Conservation (phyloP, 2,888 invertebrate genomes). For the Lasius fuliginosus region DNA sequence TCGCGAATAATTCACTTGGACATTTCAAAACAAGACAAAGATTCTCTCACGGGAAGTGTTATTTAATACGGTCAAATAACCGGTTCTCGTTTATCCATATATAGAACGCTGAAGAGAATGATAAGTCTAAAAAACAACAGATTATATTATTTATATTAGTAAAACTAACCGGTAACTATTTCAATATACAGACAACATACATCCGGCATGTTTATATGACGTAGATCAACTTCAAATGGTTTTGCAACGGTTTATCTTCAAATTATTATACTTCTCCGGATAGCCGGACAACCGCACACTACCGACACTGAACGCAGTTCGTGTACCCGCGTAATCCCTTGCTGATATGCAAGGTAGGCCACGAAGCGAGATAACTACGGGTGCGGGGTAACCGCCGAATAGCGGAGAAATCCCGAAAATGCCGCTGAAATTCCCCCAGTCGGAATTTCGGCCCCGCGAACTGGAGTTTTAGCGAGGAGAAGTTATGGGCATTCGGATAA, state of each 20-base stretch:
- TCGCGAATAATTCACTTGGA: slow-evolving; percentile 41
- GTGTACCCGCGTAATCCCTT: slow-evolving; percentile 61
- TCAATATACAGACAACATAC: slow-evolving; percentile 4
- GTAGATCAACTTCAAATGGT: slow-evolving; percentile 21
- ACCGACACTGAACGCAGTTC: slow-evolving; percentile 41
- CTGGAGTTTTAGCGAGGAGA: slow-evolving; percentile 57
- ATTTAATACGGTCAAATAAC: slow-evolving; percentile 21
- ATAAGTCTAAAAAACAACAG: background rate
- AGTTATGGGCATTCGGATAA: slow-evolving; percentile 64
- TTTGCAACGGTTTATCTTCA: slow-evolving; percentile 52
- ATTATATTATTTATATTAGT: background rate
- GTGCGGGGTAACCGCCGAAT: slow-evolving; percentile 50
- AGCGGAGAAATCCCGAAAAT: slow-evolving; percentile 69
- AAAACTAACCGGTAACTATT: slow-evolving; percentile 26
- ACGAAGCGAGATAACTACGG: slow-evolving; percentile 59
- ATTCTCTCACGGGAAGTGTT: background rate
- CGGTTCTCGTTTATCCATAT: background rate
- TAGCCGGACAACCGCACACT: slow-evolving; percentile 47
- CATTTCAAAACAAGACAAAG: slow-evolving; percentile 23
- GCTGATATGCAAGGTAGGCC: slow-evolving; percentile 61
- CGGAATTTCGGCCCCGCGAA: slow-evolving; percentile 52
- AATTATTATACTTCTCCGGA: slow-evolving; percentile 61
- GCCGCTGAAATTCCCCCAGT: slow-evolving; percentile 59
- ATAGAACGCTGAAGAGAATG: background rate
- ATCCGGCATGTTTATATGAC: slow-evolving; percentile 2